Evolutionary conservation across 2,113 vertebrate species (phyloP).

Genomic region (Halcyon senegalensis): DNA sequence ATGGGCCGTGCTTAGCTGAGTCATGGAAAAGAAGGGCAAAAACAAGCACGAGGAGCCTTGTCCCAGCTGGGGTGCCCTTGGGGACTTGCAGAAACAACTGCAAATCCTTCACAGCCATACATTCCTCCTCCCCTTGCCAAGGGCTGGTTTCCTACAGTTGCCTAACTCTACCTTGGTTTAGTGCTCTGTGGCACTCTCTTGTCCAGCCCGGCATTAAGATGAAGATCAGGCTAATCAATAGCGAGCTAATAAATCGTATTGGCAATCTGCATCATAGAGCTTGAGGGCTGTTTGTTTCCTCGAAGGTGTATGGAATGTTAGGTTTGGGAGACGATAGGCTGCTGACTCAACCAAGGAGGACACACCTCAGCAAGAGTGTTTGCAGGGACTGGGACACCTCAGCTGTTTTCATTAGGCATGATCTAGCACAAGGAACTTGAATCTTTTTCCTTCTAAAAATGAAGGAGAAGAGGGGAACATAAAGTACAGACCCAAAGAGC

Average conservation of each 20-base stretch:
- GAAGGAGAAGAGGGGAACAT: neutral
- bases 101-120: neutral
- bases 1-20: conserved; percentile 45
- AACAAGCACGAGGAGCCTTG: neutral
- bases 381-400: neutral
- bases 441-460: neutral
- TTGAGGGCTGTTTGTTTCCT: neutral
- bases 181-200: neutral
- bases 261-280: rapidly evolving
- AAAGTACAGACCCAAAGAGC: conserved; percentile 69
- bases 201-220: neutral
- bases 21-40: conserved; percentile 64
- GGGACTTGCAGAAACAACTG: neutral
- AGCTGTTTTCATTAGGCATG: neutral
- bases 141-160: neutral
- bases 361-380: neutral
- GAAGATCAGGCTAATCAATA: neutral
- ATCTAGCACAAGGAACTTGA: neutral
- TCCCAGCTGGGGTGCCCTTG: conserved; percentile 22
- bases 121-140: neutral
- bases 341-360: neutral
- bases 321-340: neutral
- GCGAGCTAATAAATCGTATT: neutral
- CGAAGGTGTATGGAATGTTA: neutral
- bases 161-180: neutral